Evolutionary conservation across 2,888 invertebrate species (phyloP).

Genomic region (Pristionchus entomophagus): DNA sequence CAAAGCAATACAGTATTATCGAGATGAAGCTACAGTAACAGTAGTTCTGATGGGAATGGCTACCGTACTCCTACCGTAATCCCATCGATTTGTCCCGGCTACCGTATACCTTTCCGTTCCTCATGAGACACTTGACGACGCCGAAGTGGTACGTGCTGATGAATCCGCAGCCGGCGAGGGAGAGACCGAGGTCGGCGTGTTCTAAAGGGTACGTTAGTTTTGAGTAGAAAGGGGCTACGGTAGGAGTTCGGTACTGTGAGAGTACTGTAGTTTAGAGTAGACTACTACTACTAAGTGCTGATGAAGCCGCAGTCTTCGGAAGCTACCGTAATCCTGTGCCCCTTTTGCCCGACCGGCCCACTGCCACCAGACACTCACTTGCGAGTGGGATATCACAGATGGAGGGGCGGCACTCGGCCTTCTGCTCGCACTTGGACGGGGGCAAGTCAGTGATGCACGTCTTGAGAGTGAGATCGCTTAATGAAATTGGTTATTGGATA

Average conservation of each 20-base stretch:
- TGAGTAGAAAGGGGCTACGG: background rate
- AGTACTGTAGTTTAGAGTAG: background rate
- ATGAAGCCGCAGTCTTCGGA: too few species aligned
- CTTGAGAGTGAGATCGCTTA: background rate
- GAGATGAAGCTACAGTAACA: background rate
- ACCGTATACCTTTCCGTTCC: constrained; percentile 64
- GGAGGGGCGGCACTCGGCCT: constrained; percentile 46
- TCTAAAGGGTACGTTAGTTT: constrained; percentile 44
- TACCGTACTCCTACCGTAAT: too few species aligned
- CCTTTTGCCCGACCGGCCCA: background rate
- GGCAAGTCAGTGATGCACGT: background rate
- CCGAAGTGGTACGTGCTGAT: constrained; percentile 73
- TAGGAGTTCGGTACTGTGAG: background rate
- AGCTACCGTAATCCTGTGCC: too few species aligned
- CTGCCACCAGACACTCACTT: background rate
- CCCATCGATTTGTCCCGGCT: background rate
- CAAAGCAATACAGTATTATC: background rate
- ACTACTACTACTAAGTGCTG: too few species aligned
- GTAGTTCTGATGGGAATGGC: background rate
- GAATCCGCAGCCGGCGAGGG: constrained; percentile 72
- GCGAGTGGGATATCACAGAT: constrained; percentile 49
- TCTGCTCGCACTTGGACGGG: background rate
- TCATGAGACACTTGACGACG: constrained; percentile 66
- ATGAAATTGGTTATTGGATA: background rate
- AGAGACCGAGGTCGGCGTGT: constrained; percentile 57